Conservation (phyloP, 30 jellyfish, hydroid and myxozoan genomes). For the Aurelia aurita region DNA sequence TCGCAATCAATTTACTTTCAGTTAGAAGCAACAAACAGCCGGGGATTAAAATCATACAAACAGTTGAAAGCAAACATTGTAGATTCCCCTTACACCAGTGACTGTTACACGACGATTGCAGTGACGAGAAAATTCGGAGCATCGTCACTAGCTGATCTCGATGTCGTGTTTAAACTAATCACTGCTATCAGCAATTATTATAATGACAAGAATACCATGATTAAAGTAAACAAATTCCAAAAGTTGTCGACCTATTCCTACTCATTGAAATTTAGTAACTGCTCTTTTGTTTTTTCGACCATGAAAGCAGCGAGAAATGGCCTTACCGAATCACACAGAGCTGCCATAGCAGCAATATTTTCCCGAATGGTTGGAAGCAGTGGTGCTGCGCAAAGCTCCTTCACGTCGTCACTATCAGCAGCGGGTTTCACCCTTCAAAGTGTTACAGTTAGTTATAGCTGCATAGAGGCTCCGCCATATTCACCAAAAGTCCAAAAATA, state of each 20-base stretch:
- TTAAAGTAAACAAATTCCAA: constrained; percentile 64
- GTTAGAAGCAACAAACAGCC: constrained; percentile 88
- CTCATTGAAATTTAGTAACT: constrained; percentile 65
- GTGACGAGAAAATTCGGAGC: constrained; percentile 35
- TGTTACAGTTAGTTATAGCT: constrained; percentile 59
- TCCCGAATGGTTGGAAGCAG: constrained; percentile 34
- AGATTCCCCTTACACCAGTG: constrained; percentile 75
- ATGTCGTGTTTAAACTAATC: constrained; percentile 56
- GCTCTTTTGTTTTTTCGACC: constrained; percentile 67
- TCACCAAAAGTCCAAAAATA: constrained; percentile 5
- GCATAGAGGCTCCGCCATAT: constrained; percentile 91
- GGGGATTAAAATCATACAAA: constrained; percentile 25
- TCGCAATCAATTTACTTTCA: constrained; percentile 15
- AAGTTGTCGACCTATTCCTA: constrained; percentile 8
- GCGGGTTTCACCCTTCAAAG: constrained; percentile 37
- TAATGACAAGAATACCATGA: constrained; percentile 18
- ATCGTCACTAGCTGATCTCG: constrained; percentile 23
- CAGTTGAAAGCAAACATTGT: constrained; percentile 30
- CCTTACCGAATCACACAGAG: constrained; percentile 71
- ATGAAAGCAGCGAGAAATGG: constrained; percentile 62
- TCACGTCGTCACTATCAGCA: constrained; percentile 32
- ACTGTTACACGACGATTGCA: constrained; percentile 58
- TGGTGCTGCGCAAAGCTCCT: constrained; percentile 22
- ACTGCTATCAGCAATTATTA: constrained; percentile 39
- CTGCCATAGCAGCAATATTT: constrained; percentile 58